phyloP scores from a whole-genome alignment of 2,113 vertebrate genomes.

The Monarcha castaneiventris region DNA sequence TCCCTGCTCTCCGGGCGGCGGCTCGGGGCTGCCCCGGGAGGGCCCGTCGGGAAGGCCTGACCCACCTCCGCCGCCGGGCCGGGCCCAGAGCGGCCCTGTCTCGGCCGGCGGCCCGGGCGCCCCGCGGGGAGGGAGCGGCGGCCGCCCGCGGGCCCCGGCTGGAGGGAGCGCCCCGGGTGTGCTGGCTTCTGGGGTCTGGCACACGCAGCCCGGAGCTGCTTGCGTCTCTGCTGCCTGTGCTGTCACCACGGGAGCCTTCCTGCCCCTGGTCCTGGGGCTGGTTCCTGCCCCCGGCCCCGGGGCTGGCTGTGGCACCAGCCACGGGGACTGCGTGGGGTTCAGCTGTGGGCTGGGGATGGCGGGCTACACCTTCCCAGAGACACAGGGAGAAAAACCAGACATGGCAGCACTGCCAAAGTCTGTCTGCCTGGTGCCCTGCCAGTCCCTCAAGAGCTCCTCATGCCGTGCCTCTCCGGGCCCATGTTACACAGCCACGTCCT shows the following conservation, averaged over 20 bases:
- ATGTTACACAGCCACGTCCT: accelerated
- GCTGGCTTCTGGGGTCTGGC: neutral
- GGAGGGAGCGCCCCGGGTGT: accelerated
- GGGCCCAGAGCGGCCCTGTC: accelerated
- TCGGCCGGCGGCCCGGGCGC: accelerated
- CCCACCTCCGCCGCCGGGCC: neutral
- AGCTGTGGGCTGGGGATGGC: neutral
- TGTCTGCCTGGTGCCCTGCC: neutral
- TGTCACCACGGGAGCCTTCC: neutral
- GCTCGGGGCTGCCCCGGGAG: too few relatives aligned
- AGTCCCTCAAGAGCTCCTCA: neutral
- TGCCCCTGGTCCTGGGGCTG: neutral
- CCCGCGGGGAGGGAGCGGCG: accelerated
- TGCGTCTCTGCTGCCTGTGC: too few relatives aligned
- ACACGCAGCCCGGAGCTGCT: neutral
- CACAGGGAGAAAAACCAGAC: too few relatives aligned
- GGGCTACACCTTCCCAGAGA: neutral
- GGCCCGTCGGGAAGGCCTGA: accelerated
- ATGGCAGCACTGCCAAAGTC: neutral
- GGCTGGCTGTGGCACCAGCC: neutral
- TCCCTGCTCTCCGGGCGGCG: accelerated
- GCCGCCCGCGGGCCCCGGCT: neutral
- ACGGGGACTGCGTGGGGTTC: accelerated
- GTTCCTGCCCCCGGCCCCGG: too few relatives aligned
- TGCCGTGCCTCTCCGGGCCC: neutral